phyloP scores from a whole-genome alignment of 2,797 vertebrate species.

The Pampus argenteus region DNA sequence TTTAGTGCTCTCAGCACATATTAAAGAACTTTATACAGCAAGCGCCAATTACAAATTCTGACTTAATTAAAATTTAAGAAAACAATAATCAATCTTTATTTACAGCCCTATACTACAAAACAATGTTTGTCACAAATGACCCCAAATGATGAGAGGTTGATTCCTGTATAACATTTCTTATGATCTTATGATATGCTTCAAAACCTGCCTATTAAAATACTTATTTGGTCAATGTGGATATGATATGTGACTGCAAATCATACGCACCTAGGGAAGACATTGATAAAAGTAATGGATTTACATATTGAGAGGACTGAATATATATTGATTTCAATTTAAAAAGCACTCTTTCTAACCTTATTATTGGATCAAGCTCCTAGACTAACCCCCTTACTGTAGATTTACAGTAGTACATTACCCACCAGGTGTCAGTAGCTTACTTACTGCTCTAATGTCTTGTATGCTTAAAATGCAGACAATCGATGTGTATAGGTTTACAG shows the following conservation, averaged over 20 bases:
- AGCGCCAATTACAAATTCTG: background rate
- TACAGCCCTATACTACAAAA: background rate
- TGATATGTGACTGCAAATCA: background rate
- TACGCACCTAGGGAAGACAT: background rate
- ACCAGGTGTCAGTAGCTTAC: slow-evolving; percentile 73
- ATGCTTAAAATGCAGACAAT: slow-evolving; percentile 50
- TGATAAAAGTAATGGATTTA: no score
- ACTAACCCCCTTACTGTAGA: background rate
- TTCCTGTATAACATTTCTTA: background rate
- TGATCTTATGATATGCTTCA: background rate
- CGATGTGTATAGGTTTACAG: background rate
- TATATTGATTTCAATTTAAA: no score
- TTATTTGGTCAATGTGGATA: background rate
- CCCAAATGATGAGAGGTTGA: background rate
- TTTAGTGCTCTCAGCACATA: background rate
- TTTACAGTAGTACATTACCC: slow-evolving; percentile 31
- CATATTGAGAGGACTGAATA: no score
- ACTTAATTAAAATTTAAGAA: background rate
- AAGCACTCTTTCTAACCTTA: background rate
- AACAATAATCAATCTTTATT: no score
- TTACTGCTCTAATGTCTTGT: background rate
- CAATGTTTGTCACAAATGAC: background rate
- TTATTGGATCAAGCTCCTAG: background rate
- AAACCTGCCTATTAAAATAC: no score
- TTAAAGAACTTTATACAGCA: background rate